phyloP scores from a whole-genome alignment of 37 sponge, comb jelly and placozoan genomes.

The Aphrocallistes beatrix region DNA sequence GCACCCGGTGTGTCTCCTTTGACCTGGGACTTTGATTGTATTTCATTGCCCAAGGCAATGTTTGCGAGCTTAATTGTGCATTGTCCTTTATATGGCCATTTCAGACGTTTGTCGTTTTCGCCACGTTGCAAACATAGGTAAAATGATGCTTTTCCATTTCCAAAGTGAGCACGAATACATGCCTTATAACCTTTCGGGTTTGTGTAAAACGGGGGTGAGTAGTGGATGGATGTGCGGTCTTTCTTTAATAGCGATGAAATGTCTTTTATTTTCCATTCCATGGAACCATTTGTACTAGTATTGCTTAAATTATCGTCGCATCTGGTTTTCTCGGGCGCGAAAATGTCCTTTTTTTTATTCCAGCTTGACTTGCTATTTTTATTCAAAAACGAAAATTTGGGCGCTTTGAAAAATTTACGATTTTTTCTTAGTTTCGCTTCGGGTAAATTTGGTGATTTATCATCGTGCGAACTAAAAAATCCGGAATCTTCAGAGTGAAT shows the following conservation, averaged over 20 bases:
- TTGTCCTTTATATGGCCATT: slow-evolving; percentile 6
- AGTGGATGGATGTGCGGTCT: not conserved
- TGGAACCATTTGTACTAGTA: not conserved
- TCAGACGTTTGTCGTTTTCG: slow-evolving; percentile 4
- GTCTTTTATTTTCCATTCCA: not conserved
- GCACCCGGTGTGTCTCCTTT: not conserved
- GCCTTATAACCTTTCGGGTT: not conserved
- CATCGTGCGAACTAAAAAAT: slow-evolving; percentile 1
- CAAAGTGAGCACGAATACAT: not conserved
- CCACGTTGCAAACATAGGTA: not conserved
- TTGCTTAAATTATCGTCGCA: not conserved
- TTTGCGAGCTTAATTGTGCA: not conserved
- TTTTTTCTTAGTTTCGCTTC: not conserved
- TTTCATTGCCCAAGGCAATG: not conserved
- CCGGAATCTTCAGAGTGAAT: slow-evolving; percentile 4
- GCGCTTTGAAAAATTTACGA: not conserved
- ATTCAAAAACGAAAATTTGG: not conserved
- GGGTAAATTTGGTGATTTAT: not conserved
- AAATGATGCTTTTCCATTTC: not conserved
- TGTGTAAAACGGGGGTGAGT: not conserved
- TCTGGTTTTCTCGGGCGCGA: not conserved
- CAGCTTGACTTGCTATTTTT: not conserved
- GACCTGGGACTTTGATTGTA: not conserved
- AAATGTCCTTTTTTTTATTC: not conserved
- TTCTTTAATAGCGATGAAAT: not conserved